Conservation (phyloP, 1,140 invertebrate species). For the Acromyrmex heyeri region DNA sequence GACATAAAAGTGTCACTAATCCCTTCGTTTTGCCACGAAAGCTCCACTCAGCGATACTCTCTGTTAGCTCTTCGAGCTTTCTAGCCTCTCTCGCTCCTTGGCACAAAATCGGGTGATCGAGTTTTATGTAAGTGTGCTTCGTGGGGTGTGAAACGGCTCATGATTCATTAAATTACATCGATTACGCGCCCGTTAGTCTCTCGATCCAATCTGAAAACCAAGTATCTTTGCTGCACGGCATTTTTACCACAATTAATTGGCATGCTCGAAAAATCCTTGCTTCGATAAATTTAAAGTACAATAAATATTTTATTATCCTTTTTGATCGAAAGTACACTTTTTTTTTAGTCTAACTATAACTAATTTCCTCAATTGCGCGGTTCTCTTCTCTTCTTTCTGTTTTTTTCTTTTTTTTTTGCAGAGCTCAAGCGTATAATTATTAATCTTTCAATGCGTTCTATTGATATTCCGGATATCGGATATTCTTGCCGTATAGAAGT, state of each 20-base stretch:
- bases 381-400: background rate
- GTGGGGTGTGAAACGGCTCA: background rate
- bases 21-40: background rate
- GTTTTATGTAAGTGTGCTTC: background rate
- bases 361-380: background rate
- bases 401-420: background rate
- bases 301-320: background rate
- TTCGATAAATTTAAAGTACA: background rate
- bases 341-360: background rate
- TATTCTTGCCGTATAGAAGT: background rate
- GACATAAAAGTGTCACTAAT: background rate
- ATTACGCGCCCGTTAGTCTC: constrained; percentile 40
- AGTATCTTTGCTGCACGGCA: constrained; percentile 23
- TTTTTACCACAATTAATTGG: constrained; percentile 54
- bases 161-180: constrained; percentile 65
- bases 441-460: constrained; percentile 3
- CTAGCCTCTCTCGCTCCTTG: too few relatives aligned
- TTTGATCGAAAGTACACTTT: background rate
- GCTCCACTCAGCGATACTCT: background rate
- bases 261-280: background rate
- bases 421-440: background rate
- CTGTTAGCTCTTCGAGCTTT: background rate
- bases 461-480: background rate
- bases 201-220: constrained; percentile 42
- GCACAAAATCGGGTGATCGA: too few relatives aligned